phyloP scores from a whole-genome alignment of 1,140 invertebrate species.

The Eufriesea mexicana region DNA sequence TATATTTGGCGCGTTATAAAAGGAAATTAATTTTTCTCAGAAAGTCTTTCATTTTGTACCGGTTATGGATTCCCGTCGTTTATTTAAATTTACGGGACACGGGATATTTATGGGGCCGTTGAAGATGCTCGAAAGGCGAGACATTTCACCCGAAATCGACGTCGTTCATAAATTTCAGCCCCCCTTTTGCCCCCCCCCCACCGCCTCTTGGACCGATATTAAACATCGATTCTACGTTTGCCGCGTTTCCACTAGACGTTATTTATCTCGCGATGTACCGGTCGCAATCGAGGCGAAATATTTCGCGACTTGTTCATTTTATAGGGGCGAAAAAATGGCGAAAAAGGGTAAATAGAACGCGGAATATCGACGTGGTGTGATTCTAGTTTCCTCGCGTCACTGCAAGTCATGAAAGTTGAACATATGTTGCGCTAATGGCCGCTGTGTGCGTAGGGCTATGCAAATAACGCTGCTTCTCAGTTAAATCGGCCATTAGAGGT shows the following conservation, averaged over 20 bases:
- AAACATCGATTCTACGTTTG: constrained; percentile 16
- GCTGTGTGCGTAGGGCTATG: constrained; percentile 1
- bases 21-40: not conserved
- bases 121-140: not conserved
- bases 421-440: not conserved
- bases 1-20: not conserved
- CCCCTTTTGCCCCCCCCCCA: not conserved
- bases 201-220: not conserved
- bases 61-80: not conserved
- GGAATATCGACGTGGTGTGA: not conserved
- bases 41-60: not conserved
- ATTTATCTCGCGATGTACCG: not conserved
- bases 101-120: constrained; percentile 9
- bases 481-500: constrained; percentile 10
- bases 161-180: constrained; percentile 9
- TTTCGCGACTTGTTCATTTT: not conserved
- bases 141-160: not conserved
- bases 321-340: not conserved
- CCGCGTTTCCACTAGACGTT: not conserved
- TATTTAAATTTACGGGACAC: constrained; percentile 1
- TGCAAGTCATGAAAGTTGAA: constrained; percentile 26
- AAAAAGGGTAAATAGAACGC: not conserved
- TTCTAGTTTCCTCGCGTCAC: not conserved
- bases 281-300: not conserved
- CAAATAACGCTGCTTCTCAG: constrained; percentile 10